Evolutionary conservation across 1,140 invertebrate species (phyloP).

Genomic region (Brachionus asplanchnoidis): DNA sequence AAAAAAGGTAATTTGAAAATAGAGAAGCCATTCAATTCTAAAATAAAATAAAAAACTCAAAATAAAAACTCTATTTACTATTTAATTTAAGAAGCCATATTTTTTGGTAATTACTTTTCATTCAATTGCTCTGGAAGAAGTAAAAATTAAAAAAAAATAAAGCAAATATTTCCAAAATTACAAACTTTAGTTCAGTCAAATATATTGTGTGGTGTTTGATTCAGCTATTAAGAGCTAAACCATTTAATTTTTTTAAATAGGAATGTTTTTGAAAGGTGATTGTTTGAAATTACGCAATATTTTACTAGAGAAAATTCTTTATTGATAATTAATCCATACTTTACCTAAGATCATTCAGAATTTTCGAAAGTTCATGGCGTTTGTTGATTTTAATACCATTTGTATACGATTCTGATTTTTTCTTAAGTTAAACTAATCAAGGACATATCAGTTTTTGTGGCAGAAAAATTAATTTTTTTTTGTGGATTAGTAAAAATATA

Average conservation of each 20-base stretch:
- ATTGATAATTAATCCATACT: neutral
- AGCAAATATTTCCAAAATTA: constrained; percentile 7
- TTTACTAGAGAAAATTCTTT: neutral
- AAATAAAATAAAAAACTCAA: neutral
- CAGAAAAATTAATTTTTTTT: too few species aligned
- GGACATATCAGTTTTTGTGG: too few species aligned
- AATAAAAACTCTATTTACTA: constrained; percentile 25
- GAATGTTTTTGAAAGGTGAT: too few species aligned
- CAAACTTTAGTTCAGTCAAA: neutral
- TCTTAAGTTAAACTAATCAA: too few species aligned
- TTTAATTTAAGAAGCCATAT: constrained; percentile 16
- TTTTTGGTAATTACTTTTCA: constrained; percentile 3
- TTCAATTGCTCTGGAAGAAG: neutral
- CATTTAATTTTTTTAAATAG: too few species aligned
- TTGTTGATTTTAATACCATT: too few species aligned
- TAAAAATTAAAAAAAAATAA: neutral
- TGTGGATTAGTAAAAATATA: too few species aligned
- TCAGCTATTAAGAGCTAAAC: too few species aligned
- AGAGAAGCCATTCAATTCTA: neutral
- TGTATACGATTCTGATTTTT: too few species aligned
- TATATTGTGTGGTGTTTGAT: neutral
- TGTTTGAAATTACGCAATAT: neutral
- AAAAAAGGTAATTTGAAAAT: neutral
- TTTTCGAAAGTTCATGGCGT: neutral
- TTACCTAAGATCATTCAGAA: neutral